Evolutionary conservation across 2,888 invertebrate species (phyloP).

Genomic region (Rhagophthalmus giganteus): DNA sequence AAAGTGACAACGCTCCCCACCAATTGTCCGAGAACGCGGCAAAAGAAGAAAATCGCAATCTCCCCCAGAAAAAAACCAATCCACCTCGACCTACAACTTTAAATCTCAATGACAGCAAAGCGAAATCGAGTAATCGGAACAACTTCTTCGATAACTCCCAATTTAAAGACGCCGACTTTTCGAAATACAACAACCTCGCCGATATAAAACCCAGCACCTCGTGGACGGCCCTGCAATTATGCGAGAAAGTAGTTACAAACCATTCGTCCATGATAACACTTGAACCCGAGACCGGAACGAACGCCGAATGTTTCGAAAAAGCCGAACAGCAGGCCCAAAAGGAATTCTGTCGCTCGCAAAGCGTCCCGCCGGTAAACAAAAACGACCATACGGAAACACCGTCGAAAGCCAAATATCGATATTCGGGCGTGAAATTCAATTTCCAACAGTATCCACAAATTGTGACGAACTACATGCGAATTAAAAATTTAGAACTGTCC

Average conservation of each 20-base stretch:
- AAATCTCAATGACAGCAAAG: background rate
- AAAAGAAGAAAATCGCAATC: background rate
- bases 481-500: constrained; percentile 69
- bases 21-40: background rate
- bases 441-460: constrained; percentile 75
- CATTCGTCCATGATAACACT: constrained; percentile 33
- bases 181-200: constrained; percentile 14
- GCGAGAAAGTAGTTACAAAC: constrained; percentile 19
- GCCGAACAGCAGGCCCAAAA: constrained; percentile 7
- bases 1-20: constrained; percentile 39
- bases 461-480: constrained; percentile 74
- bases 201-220: constrained; percentile 40
- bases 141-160: constrained; percentile 19
- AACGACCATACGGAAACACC: constrained; percentile 25
- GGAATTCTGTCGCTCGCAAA: constrained; percentile 42
- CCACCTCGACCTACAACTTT: no score
- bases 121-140: background rate
- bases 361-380: constrained; percentile 46
- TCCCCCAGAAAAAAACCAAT: background rate
- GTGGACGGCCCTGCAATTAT: constrained; percentile 33
- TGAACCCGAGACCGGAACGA: constrained; percentile 25
- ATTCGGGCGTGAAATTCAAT: constrained; percentile 74
- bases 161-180: constrained; percentile 40
- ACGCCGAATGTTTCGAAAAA: constrained; percentile 3
- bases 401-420: constrained; percentile 56